Evolutionary conservation across 2,888 invertebrate species (phyloP).

Genomic region (Trissolcus brochymenae): DNA sequence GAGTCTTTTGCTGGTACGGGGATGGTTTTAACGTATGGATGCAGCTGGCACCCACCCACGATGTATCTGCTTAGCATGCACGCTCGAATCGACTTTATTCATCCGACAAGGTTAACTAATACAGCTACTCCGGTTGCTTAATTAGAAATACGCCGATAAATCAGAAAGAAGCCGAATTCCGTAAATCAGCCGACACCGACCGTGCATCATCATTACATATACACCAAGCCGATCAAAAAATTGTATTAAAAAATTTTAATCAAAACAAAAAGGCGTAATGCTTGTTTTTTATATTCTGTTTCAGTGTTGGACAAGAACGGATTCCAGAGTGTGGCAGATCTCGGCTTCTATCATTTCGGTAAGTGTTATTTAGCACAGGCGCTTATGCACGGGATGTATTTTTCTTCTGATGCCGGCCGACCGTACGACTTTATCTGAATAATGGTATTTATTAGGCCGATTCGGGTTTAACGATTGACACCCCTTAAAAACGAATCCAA

Average conservation of each 20-base stretch:
- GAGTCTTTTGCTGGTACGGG: constrained; percentile 52
- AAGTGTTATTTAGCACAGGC: constrained; percentile 56
- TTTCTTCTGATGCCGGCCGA: constrained; percentile 23
- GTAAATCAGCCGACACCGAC: constrained; percentile 32
- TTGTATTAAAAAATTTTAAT: background rate
- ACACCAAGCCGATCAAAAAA: background rate
- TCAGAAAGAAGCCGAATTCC: constrained; percentile 54
- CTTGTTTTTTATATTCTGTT: constrained; percentile 36
- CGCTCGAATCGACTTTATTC: constrained; percentile 65
- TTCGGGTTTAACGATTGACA: constrained; percentile 56
- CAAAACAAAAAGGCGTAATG: background rate
- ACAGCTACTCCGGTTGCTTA: constrained; percentile 67
- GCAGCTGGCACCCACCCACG: constrained; percentile 72
- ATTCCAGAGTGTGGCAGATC: constrained; percentile 62
- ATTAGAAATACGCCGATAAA: constrained; percentile 71
- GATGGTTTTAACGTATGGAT: constrained; percentile 58
- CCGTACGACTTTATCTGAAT: constrained; percentile 48
- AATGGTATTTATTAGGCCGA: constrained; percentile 51
- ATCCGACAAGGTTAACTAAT: constrained; percentile 74
- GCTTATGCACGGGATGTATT: constrained; percentile 25
- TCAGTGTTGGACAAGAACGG: constrained; percentile 69
- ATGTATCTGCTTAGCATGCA: constrained; percentile 73
- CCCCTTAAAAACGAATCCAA: constrained; percentile 60
- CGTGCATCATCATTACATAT: constrained; percentile 2
- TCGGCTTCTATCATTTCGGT: constrained; percentile 67